Evolutionary conservation across 2,113 vertebrate species (phyloP).

Genomic region (Dissostichus mawsoni): DNA sequence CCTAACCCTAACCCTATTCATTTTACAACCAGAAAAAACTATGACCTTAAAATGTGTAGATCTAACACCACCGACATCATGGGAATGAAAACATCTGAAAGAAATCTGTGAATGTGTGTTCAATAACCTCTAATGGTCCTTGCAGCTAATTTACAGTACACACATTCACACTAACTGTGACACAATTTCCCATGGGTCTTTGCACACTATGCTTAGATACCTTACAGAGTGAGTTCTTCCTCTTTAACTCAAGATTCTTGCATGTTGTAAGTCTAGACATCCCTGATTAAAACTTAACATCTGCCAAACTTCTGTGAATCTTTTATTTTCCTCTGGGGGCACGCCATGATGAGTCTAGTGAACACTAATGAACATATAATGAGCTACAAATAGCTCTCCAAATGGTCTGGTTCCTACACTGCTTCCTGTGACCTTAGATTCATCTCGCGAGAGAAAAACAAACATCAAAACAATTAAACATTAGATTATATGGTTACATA

Average conservation of each 20-base stretch:
- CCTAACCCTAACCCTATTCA: no score
- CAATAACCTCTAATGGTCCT: not conserved
- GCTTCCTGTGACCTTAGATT: constrained; percentile 66
- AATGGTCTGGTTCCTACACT: constrained; percentile 60
- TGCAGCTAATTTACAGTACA: not conserved
- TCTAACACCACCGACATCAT: not conserved
- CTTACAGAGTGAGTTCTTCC: not conserved
- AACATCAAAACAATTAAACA: constrained; percentile 33
- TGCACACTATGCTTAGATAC: constrained; percentile 4
- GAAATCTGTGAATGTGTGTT: not conserved
- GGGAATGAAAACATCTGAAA: not conserved
- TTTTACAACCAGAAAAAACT: not conserved
- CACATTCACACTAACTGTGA: not conserved
- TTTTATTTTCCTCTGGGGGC: constrained; percentile 75
- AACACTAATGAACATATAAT: constrained; percentile 75
- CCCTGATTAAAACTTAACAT: constrained; percentile 76
- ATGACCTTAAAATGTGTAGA: not conserved
- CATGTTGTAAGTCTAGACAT: constrained; percentile 54
- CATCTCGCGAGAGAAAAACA: constrained; percentile 27
- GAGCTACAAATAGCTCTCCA: constrained; percentile 74
- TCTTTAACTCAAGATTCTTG: constrained; percentile 9
- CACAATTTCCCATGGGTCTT: not conserved
- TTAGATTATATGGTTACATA: constrained; percentile 1
- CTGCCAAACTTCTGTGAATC: constrained; percentile 78
- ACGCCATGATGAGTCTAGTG: constrained; percentile 58